These are phyloP conservation scores for Augochlora pura DNA, from an alignment of 1,140 invertebrate genomes.

Conservation along the genomic window DNA sequence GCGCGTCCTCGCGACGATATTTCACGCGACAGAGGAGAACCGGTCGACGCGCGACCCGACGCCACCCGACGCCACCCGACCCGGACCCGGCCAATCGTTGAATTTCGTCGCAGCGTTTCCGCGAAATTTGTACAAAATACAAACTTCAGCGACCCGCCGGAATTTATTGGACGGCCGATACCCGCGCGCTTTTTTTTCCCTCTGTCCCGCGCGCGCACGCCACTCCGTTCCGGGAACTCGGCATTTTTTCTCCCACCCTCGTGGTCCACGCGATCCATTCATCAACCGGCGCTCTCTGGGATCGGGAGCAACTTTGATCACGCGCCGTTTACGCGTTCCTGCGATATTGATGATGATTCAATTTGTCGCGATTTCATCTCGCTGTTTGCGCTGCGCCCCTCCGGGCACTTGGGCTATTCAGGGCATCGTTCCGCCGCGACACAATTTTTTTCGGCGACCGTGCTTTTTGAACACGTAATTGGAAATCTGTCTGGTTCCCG, in stretches of 20 bases:
- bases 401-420: background rate
- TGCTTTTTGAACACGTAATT: background rate
- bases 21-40: slow-evolving; percentile 4
- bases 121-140: slow-evolving; percentile 41
- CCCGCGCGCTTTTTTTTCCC: slow-evolving; percentile 21
- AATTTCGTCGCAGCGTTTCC: background rate
- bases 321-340: slow-evolving; percentile 25
- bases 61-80: too few species aligned
- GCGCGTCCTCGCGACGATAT: slow-evolving; percentile 7
- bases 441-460: background rate
- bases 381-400: background rate
- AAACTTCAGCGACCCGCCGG: slow-evolving; percentile 1
- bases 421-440: background rate
- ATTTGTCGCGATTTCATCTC: slow-evolving; percentile 39
- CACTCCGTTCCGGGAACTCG: background rate
- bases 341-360: slow-evolving; percentile 41
- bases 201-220: background rate
- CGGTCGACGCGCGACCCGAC: too few species aligned
- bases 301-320: slow-evolving; percentile 7
- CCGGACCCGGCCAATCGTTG: background rate
- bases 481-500: background rate
- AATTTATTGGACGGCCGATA: slow-evolving; percentile 39
- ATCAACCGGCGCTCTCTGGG: slow-evolving; percentile 30
- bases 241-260: slow-evolving; percentile 10
- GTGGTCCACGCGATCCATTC: slow-evolving; percentile 14